phyloP scores from a whole-genome alignment of 2,888 invertebrate species.

The Biston stratarius region DNA sequence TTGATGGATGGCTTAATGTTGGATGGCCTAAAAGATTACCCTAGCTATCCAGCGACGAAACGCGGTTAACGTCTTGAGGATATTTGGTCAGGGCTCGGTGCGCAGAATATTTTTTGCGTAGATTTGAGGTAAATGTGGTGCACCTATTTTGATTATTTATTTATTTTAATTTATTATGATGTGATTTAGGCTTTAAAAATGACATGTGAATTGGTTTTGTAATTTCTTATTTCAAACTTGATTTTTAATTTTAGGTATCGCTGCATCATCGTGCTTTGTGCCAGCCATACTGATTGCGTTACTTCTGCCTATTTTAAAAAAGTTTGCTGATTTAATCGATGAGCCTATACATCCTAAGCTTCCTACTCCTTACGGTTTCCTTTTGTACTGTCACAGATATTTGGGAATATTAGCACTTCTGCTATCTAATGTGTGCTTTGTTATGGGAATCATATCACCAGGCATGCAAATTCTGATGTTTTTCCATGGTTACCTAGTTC shows the following conservation, averaged over 20 bases:
- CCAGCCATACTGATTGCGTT: not conserved
- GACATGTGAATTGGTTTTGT: no score
- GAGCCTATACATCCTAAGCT: not conserved
- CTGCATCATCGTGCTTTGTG: not conserved
- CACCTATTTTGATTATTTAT: no score
- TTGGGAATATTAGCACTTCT: not conserved
- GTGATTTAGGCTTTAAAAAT: no score
- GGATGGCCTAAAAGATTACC: no score
- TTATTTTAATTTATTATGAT: no score
- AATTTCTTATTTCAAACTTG: not conserved
- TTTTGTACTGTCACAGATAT: constrained; percentile 1
- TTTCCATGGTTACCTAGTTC: not conserved
- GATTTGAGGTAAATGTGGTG: no score
- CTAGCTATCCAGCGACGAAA: no score
- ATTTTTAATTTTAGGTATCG: not conserved
- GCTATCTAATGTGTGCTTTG: not conserved
- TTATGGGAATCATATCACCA: not conserved
- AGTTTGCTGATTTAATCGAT: not conserved
- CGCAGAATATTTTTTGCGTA: no score
- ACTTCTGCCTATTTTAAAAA: not conserved
- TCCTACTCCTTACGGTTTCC: not conserved
- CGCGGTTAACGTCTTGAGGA: no score
- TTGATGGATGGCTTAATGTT: no score
- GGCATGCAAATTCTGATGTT: not conserved
- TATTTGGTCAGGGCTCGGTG: no score